Evolutionary conservation across 2,888 invertebrate genomes (phyloP).

Genomic region (Caenorhabditis auriculariae): DNA sequence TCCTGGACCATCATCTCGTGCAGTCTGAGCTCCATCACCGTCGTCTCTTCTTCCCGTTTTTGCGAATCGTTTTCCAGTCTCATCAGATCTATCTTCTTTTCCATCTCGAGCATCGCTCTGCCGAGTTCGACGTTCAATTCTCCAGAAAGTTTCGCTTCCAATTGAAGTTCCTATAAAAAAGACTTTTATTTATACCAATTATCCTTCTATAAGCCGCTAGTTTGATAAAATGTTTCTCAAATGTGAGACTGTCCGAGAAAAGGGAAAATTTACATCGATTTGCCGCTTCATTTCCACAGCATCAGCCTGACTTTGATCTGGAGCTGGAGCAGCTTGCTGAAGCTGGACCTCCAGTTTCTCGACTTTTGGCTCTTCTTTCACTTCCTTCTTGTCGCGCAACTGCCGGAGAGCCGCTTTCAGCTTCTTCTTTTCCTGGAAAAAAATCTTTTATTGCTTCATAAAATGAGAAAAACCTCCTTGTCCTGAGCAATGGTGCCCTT

Average conservation of each 20-base stretch:
- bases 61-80: slow-evolving; percentile 1
- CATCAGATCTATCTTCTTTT: slow-evolving; percentile 26
- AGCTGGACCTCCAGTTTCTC: slow-evolving; percentile 10
- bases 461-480: background rate
- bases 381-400: slow-evolving; percentile 6
- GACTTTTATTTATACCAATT: background rate
- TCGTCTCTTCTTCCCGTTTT: slow-evolving; percentile 7
- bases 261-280: background rate
- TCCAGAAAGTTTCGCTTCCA: slow-evolving; percentile 33
- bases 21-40: slow-evolving; percentile 23
- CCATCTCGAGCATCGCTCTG: slow-evolving; percentile 33
- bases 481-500: slow-evolving; percentile 1
- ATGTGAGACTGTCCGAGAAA: background rate
- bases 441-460: background rate
- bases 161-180: slow-evolving; percentile 17
- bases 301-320: background rate
- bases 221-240: background rate
- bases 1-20: slow-evolving; percentile 34
- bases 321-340: background rate
- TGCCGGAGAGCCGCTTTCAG: slow-evolving; percentile 8
- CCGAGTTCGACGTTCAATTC: slow-evolving; percentile 45
- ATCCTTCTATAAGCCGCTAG: background rate
- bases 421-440: slow-evolving; percentile 9
- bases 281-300: background rate
- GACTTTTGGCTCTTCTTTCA: slow-evolving; percentile 7